Base-by-base conservation (phyloP, 2,888 invertebrate genomes). In the Adelognathus sp. region DNA sequence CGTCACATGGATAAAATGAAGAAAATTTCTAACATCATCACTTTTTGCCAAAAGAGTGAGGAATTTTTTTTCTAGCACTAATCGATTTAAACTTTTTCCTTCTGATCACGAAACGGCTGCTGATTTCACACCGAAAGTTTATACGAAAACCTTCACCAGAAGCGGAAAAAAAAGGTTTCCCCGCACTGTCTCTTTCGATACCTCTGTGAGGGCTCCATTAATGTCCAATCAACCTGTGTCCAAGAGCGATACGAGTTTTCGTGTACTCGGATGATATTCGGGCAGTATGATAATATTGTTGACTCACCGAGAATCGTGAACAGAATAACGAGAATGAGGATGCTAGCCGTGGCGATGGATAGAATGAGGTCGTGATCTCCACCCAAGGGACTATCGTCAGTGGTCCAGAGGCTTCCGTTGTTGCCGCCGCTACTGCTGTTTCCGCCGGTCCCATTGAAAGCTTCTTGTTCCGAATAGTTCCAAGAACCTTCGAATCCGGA, bases 281-380 rank as follows among this genome's bases (percentile, higher is more conserved):
- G 16, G 14, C 3, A 36, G 52, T 16, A 52, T 54, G 14, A 24
- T 39, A 36, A n/a, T 36, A 9, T 4, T 29, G 0, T 54, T 39
- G 46, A 83, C 86, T 85, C 60, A 88, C 88, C 88, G 56, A 88
- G 81, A 71, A 88, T 83, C 41, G 88, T 88, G 60, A 86, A 83
- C 67, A 88, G 80, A 41, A 87, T 88, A 21, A 88, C 84, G 44
- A 88, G 83, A 60, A 83, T 83, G 41, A 88, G 86, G 18, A 86
- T 73, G 70, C 81, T 83, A 24, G 87, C 88, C 9, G 81, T 85
- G 39, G 82, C 79, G 70, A 88, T 84, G 56, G 85, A 81, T 31
- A 86, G 70, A 31, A 87, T 60, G 52, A 87, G 78, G 60, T 86
- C 85, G 67, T 83, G 85, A 58, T 86, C 83, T 18, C 31, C 71